Base-by-base conservation (phyloP, 2,113 vertebrate species). In the Megalops atlanticus region DNA sequence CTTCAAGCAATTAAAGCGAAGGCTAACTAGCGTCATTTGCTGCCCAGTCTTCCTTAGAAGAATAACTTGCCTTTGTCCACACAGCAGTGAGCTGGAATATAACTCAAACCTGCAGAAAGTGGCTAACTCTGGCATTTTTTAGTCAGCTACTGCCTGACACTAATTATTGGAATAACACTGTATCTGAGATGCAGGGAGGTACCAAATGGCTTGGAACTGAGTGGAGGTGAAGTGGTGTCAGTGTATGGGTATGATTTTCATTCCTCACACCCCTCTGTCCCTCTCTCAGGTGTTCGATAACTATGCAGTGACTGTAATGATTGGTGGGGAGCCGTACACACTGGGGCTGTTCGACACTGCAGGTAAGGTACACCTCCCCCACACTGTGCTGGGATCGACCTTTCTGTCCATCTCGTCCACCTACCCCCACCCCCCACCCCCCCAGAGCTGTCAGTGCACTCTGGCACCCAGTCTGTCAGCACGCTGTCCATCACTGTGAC, bases 301-400 rank as follows among this genome's bases (percentile, higher is more conserved):
- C 92, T 99, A 99, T 96, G 98, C 98, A 76, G 98, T 99, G 87
- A 99, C 98, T 8, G 98, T 99, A 93, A 99, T 99, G 98, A 99
- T 99, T 76, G 98, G 98, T 54, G 97, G 98, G 79, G 98, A 99
- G 90, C 98, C 98, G 70, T 99, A 99, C 79, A 99, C 98, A 84
- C 92, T 99, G 47, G 98, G 98, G 85, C 95, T 99, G 86, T 99
- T 99, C 83, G 98, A 99, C 93, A 99, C 98, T 85, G 98, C 98
- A 92, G 97, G 97, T 99, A 92, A 94, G 2, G 5, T 35, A 89
- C 58, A 4, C n/a, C 3, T 10, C 24, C 12, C n/a, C 24, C 24
- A 24, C 3, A 24, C n/a, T 27, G n/a, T 31, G 12, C 8, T n/a
- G n/a, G n/a, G n/a, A n/a, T n/a, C n/a, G n/a, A n/a, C n/a, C n/a